Evolutionary conservation across 2,797 vertebrate genomes (phyloP).

Genomic region (Phoxinus dragarum): DNA sequence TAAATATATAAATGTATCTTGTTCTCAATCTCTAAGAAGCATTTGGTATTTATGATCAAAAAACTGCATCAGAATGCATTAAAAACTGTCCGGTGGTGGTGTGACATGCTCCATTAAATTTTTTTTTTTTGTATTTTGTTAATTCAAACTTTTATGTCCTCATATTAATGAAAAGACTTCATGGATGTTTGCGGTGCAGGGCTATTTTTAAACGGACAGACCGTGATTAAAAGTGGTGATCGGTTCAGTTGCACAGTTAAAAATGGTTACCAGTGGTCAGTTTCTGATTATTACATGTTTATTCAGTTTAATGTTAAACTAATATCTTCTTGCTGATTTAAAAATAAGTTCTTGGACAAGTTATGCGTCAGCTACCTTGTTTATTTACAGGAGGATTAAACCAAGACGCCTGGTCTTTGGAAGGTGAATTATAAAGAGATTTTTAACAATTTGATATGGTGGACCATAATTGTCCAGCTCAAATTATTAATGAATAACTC

Average conservation of each 20-base stretch:
- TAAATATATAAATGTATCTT: background rate
- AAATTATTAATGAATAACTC: background rate
- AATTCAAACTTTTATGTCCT: background rate
- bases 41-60: background rate
- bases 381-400: constrained; percentile 79
- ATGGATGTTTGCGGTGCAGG: background rate
- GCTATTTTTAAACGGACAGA: background rate
- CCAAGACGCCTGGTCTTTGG: constrained; percentile 75
- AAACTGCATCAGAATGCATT: background rate
- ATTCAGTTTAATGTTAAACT: background rate
- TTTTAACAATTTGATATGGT: background rate
- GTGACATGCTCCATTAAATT: background rate
- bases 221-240: background rate
- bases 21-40: background rate
- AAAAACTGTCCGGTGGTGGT: background rate
- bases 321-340: background rate
- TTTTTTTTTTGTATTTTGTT: no score
- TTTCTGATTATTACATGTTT: background rate
- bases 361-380: constrained; percentile 65
- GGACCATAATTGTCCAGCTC: constrained; percentile 39
- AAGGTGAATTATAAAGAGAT: constrained; percentile 80
- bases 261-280: no score
- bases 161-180: background rate
- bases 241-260: background rate
- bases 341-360: background rate